Percentiles rank a stretch among this genome's conserved stretches.
Evolutionary conservation across 2,888 invertebrate genomes (phyloP).

Genomic region (Nasonia oneida): DNA sequence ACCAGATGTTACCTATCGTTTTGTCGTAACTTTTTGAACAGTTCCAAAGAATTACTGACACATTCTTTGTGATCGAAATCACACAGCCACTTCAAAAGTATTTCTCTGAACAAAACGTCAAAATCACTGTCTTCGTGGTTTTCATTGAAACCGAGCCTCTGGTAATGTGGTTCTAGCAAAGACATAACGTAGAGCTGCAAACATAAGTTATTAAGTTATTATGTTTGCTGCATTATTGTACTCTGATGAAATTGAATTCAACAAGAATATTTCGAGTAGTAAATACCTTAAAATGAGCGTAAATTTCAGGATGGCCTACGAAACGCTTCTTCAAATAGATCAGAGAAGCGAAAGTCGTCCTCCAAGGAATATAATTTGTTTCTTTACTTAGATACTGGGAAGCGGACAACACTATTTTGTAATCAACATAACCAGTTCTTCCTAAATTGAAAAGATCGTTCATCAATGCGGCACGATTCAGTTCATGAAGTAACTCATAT

Average conservation of each 20-base stretch:
- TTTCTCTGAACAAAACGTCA: conserved; percentile 81
- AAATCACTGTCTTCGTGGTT: conserved; percentile 84
- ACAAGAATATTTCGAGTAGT: neutral
- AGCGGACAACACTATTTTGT: conserved; percentile 82
- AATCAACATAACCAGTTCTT: conserved; percentile 83
- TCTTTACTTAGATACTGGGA: conserved; percentile 80
- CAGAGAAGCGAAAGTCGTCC: conserved; percentile 73
- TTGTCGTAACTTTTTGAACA: conserved; percentile 25
- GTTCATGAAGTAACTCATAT: conserved; percentile 75
- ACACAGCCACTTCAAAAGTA: conserved; percentile 70
- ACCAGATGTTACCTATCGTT: conserved; percentile 24
- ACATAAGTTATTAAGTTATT: conserved; percentile 9
- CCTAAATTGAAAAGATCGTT: conserved; percentile 80
- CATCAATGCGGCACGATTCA: conserved; percentile 81
- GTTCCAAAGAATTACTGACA: conserved; percentile 48
- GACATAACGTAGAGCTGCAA: conserved; percentile 84
- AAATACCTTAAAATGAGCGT: conserved; percentile 66
- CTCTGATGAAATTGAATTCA: neutral
- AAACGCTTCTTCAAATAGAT: conserved; percentile 67
- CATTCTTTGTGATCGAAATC: conserved; percentile 65
- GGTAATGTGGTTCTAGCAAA: conserved; percentile 84
- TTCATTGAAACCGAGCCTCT: conserved; percentile 82
- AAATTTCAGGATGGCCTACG: conserved; percentile 70
- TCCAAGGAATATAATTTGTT: conserved; percentile 80
- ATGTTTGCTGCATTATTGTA: no score